Evolutionary conservation across 2,888 invertebrate species (phyloP), one percentile per base, ranked within the genome.

Genomic region (Cataglyphis albicans): DNA sequence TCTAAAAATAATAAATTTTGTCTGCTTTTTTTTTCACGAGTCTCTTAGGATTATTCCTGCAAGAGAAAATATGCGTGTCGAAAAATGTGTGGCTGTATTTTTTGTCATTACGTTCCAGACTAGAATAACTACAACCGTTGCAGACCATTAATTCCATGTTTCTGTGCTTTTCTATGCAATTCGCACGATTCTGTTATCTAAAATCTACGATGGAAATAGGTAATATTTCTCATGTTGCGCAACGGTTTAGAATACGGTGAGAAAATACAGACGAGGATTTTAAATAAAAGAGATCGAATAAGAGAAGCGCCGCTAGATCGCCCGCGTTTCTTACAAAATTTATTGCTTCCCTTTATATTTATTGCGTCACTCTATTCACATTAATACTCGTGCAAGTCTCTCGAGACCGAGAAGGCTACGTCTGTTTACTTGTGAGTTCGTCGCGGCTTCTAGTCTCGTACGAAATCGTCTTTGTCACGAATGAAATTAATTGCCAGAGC

Each of bases 401-500:
- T 18, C 21, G 41, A 65, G 38, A 48, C 44, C 52, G 12, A 25
- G 32, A 64, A 38, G 59, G 76, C 21, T 25, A 9, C 57, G 32
- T 59, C 1, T 12, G 25, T 18, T 76, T 18, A 9, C 6, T 18
- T 18, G 21, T 25, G 61, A 80, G 15, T 38, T 48, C 32, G 21
- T 55, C 59, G 48, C 52, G 18, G 7, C 25, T 73, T 82, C 73
- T 52, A 48, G 12, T 70, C 35, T 72, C 76, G 78, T 80, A 72
- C 65, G 65, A 84, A 84, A 64, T 78, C 70, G 84, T 41, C 73
- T 84, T 67, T 81, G 59, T 61, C 61, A 74, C 59, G 82, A 80
- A 83, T 67, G 35, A 72, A 75, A 81, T 86, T 81, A 78, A 82
- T 38, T 48, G 65, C 44, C 44, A 63, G 63, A 44, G 61, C 57